Evolutionary conservation across 1,140 invertebrate genomes (phyloP).

Genomic region (Pogonomyrmex barbatus): DNA sequence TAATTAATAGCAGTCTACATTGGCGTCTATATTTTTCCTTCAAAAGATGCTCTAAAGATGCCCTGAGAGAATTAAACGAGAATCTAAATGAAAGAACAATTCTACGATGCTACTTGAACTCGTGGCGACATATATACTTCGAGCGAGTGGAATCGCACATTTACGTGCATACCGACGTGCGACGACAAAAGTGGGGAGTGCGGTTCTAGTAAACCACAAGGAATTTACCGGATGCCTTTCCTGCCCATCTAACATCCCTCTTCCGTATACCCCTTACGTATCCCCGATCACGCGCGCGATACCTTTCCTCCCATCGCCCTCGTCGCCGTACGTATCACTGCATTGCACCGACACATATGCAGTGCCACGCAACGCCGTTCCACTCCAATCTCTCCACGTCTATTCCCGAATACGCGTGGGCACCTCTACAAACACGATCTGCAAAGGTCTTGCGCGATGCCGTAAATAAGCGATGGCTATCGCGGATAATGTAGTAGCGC

Average conservation of each 20-base stretch:
- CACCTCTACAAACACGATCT: constrained; percentile 8
- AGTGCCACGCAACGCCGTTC: background rate
- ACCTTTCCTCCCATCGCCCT: constrained; percentile 12
- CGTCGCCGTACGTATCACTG: constrained; percentile 2
- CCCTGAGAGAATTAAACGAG: background rate
- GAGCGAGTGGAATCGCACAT: constrained; percentile 61
- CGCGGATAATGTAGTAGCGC: constrained; percentile 69
- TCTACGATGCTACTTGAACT: constrained; percentile 21
- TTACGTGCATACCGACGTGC: constrained; percentile 67
- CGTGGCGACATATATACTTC: constrained; percentile 59
- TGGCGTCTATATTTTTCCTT: background rate
- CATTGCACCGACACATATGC: background rate
- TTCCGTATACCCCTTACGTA: background rate
- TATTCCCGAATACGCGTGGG: background rate
- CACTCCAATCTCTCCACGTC: no score
- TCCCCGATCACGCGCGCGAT: background rate
- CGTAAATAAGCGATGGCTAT: constrained; percentile 79
- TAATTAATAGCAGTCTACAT: background rate
- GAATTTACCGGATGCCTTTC: constrained; percentile 67
- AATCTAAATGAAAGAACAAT: constrained; percentile 15
- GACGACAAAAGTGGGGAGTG: constrained; percentile 11
- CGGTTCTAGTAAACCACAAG: constrained; percentile 68
- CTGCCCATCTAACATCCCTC: constrained; percentile 24
- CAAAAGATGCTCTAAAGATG: background rate
- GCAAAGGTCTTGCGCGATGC: background rate